phyloP scores from a whole-genome alignment of 2,797 vertebrate species.

The Bryconaethiops microstoma region DNA sequence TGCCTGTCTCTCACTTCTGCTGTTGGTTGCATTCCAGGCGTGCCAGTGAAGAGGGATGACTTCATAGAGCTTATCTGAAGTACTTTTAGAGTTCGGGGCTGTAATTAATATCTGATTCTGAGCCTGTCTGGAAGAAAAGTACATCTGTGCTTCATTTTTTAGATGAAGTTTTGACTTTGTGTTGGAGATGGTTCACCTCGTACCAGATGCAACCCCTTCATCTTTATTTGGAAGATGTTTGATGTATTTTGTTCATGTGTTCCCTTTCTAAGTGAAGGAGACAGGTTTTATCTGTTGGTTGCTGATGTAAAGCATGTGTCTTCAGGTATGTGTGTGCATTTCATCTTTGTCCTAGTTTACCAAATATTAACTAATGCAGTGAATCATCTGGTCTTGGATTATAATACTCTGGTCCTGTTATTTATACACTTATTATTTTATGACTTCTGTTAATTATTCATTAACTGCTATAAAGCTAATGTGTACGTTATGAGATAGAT shows the following conservation, averaged over 20 bases:
- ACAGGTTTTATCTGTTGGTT: conserved; percentile 1
- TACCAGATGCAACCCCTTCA: conserved; percentile 23
- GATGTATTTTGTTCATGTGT: conserved; percentile 30
- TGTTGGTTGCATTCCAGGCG: not conserved
- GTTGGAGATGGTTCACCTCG: conserved; percentile 27
- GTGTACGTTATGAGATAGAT: not conserved
- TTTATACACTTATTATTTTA: not conserved
- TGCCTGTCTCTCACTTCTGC: not conserved
- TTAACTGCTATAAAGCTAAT: not conserved
- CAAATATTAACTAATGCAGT: not conserved
- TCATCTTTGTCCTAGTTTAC: not conserved
- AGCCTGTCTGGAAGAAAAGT: not conserved
- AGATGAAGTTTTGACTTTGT: conserved; percentile 37
- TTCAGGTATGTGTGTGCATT: conserved; percentile 12
- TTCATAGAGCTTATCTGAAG: conserved; percentile 11
- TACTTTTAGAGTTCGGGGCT: not conserved
- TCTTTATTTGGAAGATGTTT: conserved; percentile 38
- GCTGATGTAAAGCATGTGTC: conserved; percentile 27
- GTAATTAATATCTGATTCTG: conserved; percentile 23
- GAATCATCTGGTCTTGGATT: not conserved
- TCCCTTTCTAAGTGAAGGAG: conserved; percentile 10
- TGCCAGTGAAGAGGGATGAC: conserved; percentile 1
- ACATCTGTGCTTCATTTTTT: conserved; percentile 47
- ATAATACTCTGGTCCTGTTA: not conserved
- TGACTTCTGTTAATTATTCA: not conserved